phyloP scores from a whole-genome alignment of 2,113 vertebrate species.

The Dendropsophus ebraccatus region DNA sequence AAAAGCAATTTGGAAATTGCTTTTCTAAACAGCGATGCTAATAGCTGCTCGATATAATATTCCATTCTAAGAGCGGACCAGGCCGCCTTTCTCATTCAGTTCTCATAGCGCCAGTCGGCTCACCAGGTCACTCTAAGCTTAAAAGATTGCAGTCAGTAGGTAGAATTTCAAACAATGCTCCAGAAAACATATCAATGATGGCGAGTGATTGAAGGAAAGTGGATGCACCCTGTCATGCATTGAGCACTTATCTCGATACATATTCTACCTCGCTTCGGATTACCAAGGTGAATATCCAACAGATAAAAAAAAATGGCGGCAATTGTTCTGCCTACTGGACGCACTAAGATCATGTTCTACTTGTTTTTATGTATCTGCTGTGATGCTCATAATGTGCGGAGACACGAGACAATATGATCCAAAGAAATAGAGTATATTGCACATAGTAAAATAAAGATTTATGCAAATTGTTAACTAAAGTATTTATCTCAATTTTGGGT shows the following conservation, averaged over 20 bases:
- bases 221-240: constrained; percentile 22
- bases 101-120: constrained; percentile 22
- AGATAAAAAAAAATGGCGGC: background rate
- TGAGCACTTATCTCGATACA: constrained; percentile 37
- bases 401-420: background rate
- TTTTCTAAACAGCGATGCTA: constrained; percentile 50
- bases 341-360: background rate
- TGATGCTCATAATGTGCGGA: background rate
- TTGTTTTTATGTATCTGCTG: background rate
- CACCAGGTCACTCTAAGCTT: constrained; percentile 38
- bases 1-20: constrained; percentile 43
- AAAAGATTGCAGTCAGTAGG: constrained; percentile 34
- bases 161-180: constrained; percentile 26
- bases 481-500: too few relatives aligned
- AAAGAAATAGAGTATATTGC: background rate
- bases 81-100: background rate
- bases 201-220: constrained; percentile 14
- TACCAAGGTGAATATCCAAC: constrained; percentile 4
- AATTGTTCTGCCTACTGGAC: background rate
- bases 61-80: constrained; percentile 19
- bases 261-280: constrained; percentile 13
- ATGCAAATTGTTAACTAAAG: too few relatives aligned
- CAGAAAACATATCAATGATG: constrained; percentile 43
- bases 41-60: constrained; percentile 39
- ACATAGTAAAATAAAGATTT: background rate